Percentiles rank a stretch among this genome's conserved stretches.
phyloP scores from a whole-genome alignment of 2,797 vertebrate genomes.

The Phoxinus dragarum region DNA sequence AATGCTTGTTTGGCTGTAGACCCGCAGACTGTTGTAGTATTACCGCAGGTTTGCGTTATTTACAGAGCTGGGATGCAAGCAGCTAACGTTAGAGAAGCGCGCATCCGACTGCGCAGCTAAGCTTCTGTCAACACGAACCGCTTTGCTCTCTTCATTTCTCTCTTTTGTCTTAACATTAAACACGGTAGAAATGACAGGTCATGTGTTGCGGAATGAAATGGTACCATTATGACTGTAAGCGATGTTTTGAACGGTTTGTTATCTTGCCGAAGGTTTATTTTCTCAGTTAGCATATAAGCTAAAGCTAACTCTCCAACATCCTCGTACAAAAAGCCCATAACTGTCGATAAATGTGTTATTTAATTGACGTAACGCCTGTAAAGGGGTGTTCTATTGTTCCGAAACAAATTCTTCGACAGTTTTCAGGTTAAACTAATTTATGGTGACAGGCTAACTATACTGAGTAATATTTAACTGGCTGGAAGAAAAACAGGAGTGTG shows the following conservation, averaged over 20 bases:
- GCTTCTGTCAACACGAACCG: slow-evolving; percentile 6
- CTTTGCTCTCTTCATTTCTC: neutral
- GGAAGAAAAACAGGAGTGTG: neutral
- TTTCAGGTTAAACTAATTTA: neutral
- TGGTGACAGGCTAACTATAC: neutral
- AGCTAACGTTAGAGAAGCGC: slow-evolving; percentile 17
- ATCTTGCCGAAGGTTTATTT: slow-evolving; percentile 8
- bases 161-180: neutral
- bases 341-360: neutral
- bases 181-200: neutral
- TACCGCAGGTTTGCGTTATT: slow-evolving; percentile 7
- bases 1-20: neutral
- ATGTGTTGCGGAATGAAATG: neutral
- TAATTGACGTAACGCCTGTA: neutral
- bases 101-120: slow-evolving; percentile 1
- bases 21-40: neutral
- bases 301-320: neutral
- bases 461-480: neutral
- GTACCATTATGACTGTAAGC: neutral
- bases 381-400: neutral
- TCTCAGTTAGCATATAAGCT: slow-evolving; percentile 34
- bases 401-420: neutral
- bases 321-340: neutral
- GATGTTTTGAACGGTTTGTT: neutral
- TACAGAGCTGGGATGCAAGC: slow-evolving; percentile 12